Conservation (phyloP, 2,888 invertebrate species). For the Spodoptera picta region DNA sequence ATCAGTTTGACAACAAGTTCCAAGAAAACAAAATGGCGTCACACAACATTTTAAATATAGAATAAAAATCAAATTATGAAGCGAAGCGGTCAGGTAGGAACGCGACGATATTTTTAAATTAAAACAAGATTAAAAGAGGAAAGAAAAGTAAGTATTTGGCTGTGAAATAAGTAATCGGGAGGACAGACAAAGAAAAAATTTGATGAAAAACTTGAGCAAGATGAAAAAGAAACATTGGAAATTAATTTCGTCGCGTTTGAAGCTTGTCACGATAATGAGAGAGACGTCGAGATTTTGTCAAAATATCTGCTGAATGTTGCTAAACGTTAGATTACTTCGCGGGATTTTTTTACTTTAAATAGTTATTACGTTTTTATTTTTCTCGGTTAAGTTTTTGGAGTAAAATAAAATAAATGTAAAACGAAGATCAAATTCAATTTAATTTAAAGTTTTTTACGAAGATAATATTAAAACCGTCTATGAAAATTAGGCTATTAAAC, state of each 20-base stretch:
- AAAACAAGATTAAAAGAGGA: constrained; percentile 55
- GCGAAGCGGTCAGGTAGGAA: constrained; percentile 37
- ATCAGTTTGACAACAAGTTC: background rate
- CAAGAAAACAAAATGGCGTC: constrained; percentile 24
- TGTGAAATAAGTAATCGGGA: constrained; percentile 64
- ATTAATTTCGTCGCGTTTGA: constrained; percentile 58
- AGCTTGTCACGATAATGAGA: constrained; percentile 58
- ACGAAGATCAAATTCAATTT: too few species aligned
- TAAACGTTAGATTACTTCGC: constrained; percentile 29
- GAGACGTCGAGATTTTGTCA: constrained; percentile 31
- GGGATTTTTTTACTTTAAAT: constrained; percentile 1
- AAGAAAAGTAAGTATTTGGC: constrained; percentile 51
- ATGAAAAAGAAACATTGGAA: constrained; percentile 61
- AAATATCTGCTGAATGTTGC: constrained; percentile 25
- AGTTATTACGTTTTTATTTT: background rate
- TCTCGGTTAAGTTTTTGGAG: background rate
- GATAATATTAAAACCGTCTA: too few species aligned
- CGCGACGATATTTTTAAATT: constrained; percentile 53
- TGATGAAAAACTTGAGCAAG: constrained; percentile 55
- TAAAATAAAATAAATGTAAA: background rate
- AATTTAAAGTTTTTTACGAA: background rate
- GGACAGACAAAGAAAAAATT: constrained; percentile 58
- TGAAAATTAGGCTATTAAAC: too few species aligned
- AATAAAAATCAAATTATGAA: constrained; percentile 46
- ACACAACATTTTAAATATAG: constrained; percentile 21